phyloP scores from a whole-genome alignment of 2,113 vertebrate species.

The Poecile atricapillus region DNA sequence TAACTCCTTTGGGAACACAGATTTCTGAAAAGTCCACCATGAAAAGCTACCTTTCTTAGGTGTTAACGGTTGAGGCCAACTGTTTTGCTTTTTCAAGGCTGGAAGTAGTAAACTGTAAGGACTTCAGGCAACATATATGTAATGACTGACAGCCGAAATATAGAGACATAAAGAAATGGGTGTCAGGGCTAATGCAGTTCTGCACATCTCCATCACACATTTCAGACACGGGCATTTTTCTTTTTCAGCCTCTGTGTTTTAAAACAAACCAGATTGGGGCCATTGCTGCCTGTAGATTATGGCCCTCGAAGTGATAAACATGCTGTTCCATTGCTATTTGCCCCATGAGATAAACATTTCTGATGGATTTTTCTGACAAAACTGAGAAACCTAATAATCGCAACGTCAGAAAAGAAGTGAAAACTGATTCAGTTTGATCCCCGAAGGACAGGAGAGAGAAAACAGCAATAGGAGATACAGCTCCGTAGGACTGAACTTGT shows the following conservation, averaged over 20 bases:
- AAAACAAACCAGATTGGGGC: slow-evolving; percentile 61
- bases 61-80: background rate
- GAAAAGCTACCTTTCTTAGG: background rate
- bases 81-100: background rate
- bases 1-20: background rate
- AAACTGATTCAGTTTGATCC: slow-evolving; percentile 77
- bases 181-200: slow-evolving; percentile 53
- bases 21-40: background rate
- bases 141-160: slow-evolving; percentile 58
- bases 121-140: slow-evolving; percentile 50
- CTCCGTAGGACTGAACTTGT: slow-evolving; percentile 67
- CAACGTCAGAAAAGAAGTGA: slow-evolving; percentile 70
- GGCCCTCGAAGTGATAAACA: slow-evolving; percentile 76
- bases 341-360: slow-evolving; percentile 79
- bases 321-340: slow-evolving; percentile 74
- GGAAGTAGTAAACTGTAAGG: slow-evolving; percentile 35
- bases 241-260: slow-evolving; percentile 56
- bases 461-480: slow-evolving; percentile 66
- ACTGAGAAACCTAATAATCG: slow-evolving; percentile 77
- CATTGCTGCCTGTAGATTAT: slow-evolving; percentile 67
- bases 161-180: slow-evolving; percentile 53
- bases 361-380: slow-evolving; percentile 78
- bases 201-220: slow-evolving; percentile 46
- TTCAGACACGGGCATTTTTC: slow-evolving; percentile 51
- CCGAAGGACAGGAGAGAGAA: slow-evolving; percentile 64